Base-by-base conservation (phyloP, 1,140 invertebrate genomes). In the Nilaparvata lugens region DNA sequence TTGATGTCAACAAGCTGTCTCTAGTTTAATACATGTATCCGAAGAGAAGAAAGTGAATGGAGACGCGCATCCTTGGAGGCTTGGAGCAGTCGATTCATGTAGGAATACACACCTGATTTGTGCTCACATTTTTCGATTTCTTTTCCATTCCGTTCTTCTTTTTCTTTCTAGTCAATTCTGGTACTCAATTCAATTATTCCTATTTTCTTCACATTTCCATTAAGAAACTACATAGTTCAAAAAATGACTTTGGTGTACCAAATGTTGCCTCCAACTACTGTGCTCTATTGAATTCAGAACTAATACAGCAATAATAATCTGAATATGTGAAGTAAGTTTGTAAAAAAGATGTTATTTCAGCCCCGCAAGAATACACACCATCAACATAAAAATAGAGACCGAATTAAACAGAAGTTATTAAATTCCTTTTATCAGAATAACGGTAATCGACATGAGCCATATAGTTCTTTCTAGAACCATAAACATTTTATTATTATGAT, bases 1-100 rank as follows among this genome's bases (percentile, higher is more conserved):
- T 48, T 48, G 45, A 16, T 48, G n/a, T 48, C 18, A 23, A 48
- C 45, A 48, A 48, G 45, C 45, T 48, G 21, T 48, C 45, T 48
- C 5, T 48, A 48, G 45, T 48, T 48, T 48, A 48, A 18, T 19
- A 48, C 16, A 48, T 19, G 21, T 23, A 48, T 48, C 16, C 5
- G 45, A 48, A 19, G 9, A 9, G 38, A 40, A 40, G 45, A 48
- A 48, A 48, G 45, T 48, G 45, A 48, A 48, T 48, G 45, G 45
- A 48, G 45, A 16, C 21, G 9, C 4, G 9, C 38, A 40, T 40
- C n/a, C 38, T 9, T 40, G n/a, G 9, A 48, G 21, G 21, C 21
- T 48, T 48, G 21, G 21, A 48, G 16, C 21, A 16, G 16, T 48
- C 31, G 31, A 48, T 48, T 48, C 16, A 19, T 48, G 21, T 48